Conservation (phyloP, 2,888 invertebrate species). For the Euzetes globulus region DNA sequence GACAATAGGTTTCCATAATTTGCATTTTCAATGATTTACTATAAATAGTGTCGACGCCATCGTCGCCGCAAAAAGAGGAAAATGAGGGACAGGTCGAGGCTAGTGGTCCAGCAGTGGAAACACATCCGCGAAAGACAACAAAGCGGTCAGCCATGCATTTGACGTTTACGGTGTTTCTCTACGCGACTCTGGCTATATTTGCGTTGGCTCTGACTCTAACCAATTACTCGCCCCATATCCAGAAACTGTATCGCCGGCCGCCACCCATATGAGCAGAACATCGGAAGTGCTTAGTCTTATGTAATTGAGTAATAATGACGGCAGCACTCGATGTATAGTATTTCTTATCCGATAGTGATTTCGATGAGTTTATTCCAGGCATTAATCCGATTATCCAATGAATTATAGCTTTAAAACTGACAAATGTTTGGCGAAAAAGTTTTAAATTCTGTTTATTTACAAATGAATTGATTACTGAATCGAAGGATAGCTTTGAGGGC, state of each 20-base stretch:
- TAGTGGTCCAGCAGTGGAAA: background rate
- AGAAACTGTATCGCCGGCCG: slow-evolving; percentile 33
- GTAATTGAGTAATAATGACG: background rate
- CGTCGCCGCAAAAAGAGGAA: background rate
- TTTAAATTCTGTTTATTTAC: background rate
- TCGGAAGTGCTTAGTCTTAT: background rate
- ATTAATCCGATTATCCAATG: slow-evolving; percentile 13
- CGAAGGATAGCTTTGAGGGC: background rate
- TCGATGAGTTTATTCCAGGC: background rate
- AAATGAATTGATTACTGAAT: background rate
- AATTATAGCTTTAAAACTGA: background rate
- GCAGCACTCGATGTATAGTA: background rate
- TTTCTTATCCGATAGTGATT: background rate
- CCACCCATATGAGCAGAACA: slow-evolving; percentile 30
- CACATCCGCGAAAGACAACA: slow-evolving; percentile 25
- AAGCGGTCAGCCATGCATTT: slow-evolving; percentile 25
- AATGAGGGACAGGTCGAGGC: background rate
- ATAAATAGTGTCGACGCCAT: slow-evolving; percentile 12
- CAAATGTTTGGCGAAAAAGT: background rate
- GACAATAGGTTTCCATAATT: background rate
- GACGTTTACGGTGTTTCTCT: slow-evolving; percentile 30
- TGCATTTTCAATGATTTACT: background rate
- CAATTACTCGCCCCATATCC: slow-evolving; percentile 35
- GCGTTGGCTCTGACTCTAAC: slow-evolving; percentile 29
- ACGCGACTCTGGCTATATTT: slow-evolving; percentile 31